Conservation (phyloP, 2,797 vertebrate species). For the Pantherophis alleghaniensis region DNA sequence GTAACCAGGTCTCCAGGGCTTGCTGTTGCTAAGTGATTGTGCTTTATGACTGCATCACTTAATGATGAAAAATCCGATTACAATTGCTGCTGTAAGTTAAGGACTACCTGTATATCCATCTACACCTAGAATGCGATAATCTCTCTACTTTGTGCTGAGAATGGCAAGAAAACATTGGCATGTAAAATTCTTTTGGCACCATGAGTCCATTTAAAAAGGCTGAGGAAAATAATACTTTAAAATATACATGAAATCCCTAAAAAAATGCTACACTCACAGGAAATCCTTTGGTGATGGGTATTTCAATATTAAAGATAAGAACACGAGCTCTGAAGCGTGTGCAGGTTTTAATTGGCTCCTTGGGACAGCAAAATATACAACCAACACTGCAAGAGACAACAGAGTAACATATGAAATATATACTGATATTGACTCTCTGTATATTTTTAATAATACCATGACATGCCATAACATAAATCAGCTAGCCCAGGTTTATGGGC, state of each 20-base stretch:
- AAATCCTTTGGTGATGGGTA: conserved; percentile 95
- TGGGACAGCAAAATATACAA: conserved; percentile 92
- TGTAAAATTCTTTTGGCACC: neutral
- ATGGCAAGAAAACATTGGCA: neutral
- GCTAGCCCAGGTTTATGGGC: neutral
- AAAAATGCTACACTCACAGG: conserved; percentile 80
- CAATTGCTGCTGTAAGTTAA: neutral
- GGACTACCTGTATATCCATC: neutral
- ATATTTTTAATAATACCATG: neutral
- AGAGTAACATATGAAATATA: neutral
- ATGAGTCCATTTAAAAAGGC: neutral
- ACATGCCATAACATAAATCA: neutral
- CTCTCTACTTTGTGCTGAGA: neutral
- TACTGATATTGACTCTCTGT: neutral
- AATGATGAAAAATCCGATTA: neutral
- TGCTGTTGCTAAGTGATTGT: neutral
- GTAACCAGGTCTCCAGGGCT: neutral
- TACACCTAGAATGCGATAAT: neutral
- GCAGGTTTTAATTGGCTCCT: conserved; percentile 87
- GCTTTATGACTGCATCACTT: neutral
- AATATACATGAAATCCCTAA: conserved; percentile 26
- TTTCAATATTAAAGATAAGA: conserved; percentile 94
- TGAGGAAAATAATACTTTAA: neutral
- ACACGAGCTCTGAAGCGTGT: conserved; percentile 91
- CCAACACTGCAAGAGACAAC: conserved; percentile 80